Evolutionary conservation across 2,888 invertebrate genomes (phyloP), one percentile per base, ranked within the genome.

Genomic region (Mesorhabditis belari): DNA sequence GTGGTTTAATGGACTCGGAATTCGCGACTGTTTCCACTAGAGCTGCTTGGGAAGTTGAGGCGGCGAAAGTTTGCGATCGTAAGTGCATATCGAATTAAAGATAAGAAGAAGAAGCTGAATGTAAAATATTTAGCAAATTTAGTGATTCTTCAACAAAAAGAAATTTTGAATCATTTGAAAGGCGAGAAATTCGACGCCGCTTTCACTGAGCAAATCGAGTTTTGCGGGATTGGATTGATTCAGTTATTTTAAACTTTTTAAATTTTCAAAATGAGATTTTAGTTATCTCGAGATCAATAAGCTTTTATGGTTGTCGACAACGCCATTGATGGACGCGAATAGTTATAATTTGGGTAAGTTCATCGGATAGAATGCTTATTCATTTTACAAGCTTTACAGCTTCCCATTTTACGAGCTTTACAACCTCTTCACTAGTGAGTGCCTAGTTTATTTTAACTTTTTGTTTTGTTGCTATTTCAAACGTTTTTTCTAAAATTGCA

Each of bases 271-370:
- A n/a, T 51, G 27, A 5, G 19, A n/a, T 28, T 27, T 58, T 62
- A 60, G 68, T 51, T 71, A 71, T 57, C 63, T 78, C 28, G 77
- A 67, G 17, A 74, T 77, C 59, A 58, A 66, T 17, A 71, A 72
- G 23, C 72, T 73, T 50, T 60, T 77, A 21, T 78, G 74, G 77
- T 70, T 75, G 29, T 73, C 73, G 17, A 78, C 77, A 0, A 77
- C 77, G 3, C 71, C 75, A 19, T 64, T 77, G 4, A 73, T 75
- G 67, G 77, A 77, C 49, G 70, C 70, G 5, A 65, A 66, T 26
- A 70, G 70, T 54, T 77, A 76, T 52, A 70, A 72, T 52, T 55
- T 76, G 35, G 76, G 73, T 61, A 26, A 17, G n/a, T n/a, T n/a
- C n/a, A n/a, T n/a, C n/a, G n/a, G n/a, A n/a, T n/a, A n/a, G n/a